Conservation (phyloP, 1,140 invertebrate species). For the Triops cancriformis region DNA sequence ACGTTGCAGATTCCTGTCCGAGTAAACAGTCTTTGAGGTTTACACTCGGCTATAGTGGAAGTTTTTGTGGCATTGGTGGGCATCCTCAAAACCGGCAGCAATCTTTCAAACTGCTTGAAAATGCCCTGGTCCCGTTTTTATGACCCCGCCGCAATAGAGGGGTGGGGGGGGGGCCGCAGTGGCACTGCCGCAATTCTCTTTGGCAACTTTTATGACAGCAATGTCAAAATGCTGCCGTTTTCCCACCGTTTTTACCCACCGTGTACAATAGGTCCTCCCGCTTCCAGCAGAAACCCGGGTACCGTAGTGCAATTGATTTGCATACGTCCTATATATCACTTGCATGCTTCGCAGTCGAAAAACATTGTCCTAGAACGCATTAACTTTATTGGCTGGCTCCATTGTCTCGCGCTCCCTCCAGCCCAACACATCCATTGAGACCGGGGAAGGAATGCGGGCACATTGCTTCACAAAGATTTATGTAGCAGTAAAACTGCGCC, state of each 20-base stretch:
- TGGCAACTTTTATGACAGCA: conserved; percentile 10
- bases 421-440: neutral
- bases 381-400: neutral
- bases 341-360: neutral
- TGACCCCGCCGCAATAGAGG: neutral
- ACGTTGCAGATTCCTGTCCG: neutral
- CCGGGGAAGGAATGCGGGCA: neutral
- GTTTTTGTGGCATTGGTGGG: neutral
- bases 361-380: neutral
- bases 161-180: neutral
- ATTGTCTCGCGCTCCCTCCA: neutral
- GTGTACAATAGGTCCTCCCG: neutral
- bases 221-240: conserved; percentile 3
- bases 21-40: neutral
- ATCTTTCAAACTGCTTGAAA: conserved; percentile 1
- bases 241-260: neutral
- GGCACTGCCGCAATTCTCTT: conserved; percentile 6
- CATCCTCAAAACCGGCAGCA: conserved; percentile 8
- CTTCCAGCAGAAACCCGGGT: neutral
- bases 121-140: neutral
- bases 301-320: neutral
- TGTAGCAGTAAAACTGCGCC: neutral
- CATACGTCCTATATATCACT: neutral
- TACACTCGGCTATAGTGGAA: neutral
- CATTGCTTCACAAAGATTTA: neutral